Percentiles rank a stretch among this genome's conserved stretches.
These are phyloP conservation scores for Cheilosia urbana DNA, from an alignment of 2,888 invertebrate species.

Conservation along the genomic window DNA sequence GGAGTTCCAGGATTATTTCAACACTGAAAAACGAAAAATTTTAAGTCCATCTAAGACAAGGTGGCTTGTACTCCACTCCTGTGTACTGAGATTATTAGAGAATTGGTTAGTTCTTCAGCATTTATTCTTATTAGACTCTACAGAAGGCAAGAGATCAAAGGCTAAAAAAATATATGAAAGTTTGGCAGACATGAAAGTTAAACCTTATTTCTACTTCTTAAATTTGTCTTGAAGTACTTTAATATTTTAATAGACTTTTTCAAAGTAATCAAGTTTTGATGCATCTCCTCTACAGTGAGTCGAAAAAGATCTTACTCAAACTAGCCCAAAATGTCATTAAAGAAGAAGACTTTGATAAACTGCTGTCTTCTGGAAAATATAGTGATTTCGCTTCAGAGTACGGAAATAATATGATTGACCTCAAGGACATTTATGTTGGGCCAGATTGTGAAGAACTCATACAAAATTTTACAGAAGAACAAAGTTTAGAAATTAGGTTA, in stretches of 20 bases:
- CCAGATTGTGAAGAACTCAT: slow-evolving; percentile 1
- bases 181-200: slow-evolving; percentile 1
- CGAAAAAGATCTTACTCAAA: no score
- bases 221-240: slow-evolving; percentile 2
- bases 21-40: no score
- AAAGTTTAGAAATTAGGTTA: background rate
- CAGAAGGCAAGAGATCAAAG: slow-evolving; percentile 5
- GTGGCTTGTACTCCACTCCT: no score
- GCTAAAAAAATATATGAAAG: background rate
- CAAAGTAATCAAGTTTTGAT: slow-evolving; percentile 5
- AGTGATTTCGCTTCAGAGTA: background rate
- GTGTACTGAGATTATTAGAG: no score
- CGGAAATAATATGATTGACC: background rate
- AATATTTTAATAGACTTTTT: slow-evolving; percentile 13
- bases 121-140: background rate
- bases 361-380: background rate
- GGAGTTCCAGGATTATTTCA: no score
- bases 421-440: slow-evolving; percentile 16
- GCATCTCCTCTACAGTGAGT: slow-evolving; percentile 4
- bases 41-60: no score
- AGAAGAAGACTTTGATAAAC: slow-evolving; percentile 7
- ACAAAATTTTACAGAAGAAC: background rate
- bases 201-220: background rate
- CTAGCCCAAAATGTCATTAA: background rate
- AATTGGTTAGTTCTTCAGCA: no score